These are phyloP conservation scores for Stenurella melanura DNA, from an alignment of 2,888 invertebrate genomes.

Conservation along the genomic window DNA sequence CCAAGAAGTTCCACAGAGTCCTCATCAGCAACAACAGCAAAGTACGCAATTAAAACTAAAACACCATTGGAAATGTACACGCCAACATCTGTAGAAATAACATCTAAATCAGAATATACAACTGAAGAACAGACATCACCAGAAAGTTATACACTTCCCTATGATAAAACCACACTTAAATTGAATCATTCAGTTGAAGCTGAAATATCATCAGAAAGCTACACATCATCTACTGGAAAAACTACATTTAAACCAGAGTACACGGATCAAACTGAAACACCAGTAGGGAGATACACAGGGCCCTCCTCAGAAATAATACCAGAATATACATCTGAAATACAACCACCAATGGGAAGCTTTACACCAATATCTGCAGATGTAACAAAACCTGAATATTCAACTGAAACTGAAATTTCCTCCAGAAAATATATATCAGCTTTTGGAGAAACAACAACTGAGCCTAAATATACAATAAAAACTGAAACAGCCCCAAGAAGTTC, in stretches of 20 bases:
- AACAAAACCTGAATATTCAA: background rate
- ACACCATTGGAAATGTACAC: background rate
- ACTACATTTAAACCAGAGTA: background rate
- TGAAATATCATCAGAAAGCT: background rate
- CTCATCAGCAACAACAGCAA: too few species aligned
- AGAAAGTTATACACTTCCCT: too few species aligned
- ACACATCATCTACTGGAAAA: background rate
- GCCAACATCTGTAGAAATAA: background rate
- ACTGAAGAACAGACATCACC: too few species aligned
- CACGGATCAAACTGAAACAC: conserved; percentile 4
- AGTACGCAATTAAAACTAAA: background rate
- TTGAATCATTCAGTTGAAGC: background rate
- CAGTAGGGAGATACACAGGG: background rate
- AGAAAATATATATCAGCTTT: background rate
- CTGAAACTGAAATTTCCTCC: too few species aligned
- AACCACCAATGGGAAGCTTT: too few species aligned
- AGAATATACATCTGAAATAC: too few species aligned
- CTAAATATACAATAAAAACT: too few species aligned
- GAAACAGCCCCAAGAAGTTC: too few species aligned
- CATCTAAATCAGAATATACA: background rate
- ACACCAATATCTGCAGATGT: background rate
- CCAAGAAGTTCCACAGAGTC: background rate
- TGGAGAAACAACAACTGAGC: background rate
- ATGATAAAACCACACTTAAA: too few species aligned
- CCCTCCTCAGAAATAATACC: too few species aligned